Conservation (phyloP, 2,113 vertebrate genomes). For the Menura novaehollandiae region DNA sequence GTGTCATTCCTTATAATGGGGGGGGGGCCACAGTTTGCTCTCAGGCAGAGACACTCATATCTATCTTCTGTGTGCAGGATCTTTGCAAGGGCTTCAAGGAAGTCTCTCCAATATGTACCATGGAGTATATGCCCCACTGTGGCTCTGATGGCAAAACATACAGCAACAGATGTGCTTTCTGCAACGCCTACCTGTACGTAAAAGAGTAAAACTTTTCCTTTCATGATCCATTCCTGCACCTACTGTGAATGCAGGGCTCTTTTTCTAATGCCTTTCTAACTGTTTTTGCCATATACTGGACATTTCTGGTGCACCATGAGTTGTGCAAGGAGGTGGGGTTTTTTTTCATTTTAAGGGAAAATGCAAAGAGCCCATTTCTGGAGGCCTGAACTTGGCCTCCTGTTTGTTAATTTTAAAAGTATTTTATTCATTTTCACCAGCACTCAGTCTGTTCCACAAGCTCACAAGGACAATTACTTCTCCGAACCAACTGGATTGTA, state of each 20-base stretch:
- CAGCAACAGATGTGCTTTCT: constrained; percentile 8
- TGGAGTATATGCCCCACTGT: constrained; percentile 33
- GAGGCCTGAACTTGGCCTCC: background rate
- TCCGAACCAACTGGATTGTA: background rate
- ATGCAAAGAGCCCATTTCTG: background rate
- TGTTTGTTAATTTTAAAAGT: background rate
- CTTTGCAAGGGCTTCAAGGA: background rate
- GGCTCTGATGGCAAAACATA: constrained; percentile 67
- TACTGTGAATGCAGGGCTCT: background rate
- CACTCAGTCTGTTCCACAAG: background rate
- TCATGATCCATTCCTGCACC: background rate
- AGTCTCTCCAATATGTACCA: rapidly evolving
- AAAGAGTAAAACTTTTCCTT: background rate
- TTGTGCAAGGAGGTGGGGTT: background rate
- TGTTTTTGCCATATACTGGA: background rate
- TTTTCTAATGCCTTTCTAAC: background rate
- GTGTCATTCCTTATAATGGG: background rate
- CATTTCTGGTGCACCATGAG: background rate
- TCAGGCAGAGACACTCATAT: background rate
- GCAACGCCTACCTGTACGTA: constrained; percentile 61
- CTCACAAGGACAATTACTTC: background rate
- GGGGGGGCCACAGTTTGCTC: background rate
- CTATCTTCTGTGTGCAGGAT: background rate
- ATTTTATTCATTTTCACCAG: background rate
- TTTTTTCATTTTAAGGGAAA: background rate